A percentile compares a stretch with the other conserved stretches of the same genome.
phyloP scores from a whole-genome alignment of 2,888 invertebrate genomes.

The Scaptomyza tumidula region DNA sequence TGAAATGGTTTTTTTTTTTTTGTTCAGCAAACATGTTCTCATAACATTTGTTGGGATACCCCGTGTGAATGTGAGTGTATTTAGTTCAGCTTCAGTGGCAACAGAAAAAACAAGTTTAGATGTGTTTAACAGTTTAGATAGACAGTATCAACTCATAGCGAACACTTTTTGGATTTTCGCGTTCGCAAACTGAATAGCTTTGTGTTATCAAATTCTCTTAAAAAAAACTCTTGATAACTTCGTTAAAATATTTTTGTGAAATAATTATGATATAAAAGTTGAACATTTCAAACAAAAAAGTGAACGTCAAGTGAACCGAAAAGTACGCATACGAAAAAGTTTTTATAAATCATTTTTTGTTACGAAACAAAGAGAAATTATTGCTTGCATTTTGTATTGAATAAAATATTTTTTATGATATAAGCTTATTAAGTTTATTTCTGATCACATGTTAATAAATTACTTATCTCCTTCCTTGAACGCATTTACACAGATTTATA shows the following conservation, averaged over 20 bases:
- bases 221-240: neutral
- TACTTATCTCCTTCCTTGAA: too few species aligned
- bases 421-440: too few species aligned
- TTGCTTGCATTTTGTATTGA: neutral
- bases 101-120: too few species aligned
- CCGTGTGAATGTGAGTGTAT: neutral
- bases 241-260: neutral
- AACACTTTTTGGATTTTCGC: neutral
- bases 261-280: neutral
- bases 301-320: neutral
- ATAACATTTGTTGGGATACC: slow-evolving; percentile 1
- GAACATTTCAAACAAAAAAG: neutral
- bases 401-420: neutral
- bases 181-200: neutral
- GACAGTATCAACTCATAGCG: neutral
- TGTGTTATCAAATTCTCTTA: neutral
- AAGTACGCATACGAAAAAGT: neutral
- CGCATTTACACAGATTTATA: too few species aligned
- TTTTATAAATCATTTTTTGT: neutral
- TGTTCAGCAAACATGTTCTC: neutral
- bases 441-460: too few species aligned
- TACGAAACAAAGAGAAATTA: neutral
- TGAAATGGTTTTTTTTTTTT: slow-evolving; percentile 1
- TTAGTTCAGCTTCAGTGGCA: neutral
- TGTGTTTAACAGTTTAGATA: too few species aligned